phyloP scores from a whole-genome alignment of 2,113 vertebrate species.

The Crypturellus undulatus region DNA sequence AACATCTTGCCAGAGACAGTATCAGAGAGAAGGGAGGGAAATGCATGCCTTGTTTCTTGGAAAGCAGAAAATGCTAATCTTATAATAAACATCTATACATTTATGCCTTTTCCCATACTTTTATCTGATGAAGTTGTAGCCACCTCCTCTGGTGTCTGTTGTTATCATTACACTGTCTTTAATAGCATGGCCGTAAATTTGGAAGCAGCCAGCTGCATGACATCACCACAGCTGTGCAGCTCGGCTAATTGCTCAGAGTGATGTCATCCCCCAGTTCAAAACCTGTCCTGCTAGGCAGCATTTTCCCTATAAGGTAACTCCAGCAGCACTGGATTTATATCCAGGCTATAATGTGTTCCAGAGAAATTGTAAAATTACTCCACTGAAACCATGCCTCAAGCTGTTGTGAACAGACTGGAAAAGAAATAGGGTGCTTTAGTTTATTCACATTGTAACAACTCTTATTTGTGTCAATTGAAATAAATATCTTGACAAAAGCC shows the following conservation, averaged over 20 bases:
- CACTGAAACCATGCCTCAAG: not conserved
- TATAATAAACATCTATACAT: not conserved
- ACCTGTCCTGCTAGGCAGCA: not conserved
- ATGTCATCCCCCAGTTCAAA: not conserved
- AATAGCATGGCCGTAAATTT: not conserved
- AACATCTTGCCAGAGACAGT: not conserved
- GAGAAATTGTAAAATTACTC: not conserved
- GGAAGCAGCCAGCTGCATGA: not conserved
- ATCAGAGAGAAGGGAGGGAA: not conserved
- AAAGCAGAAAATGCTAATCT: not conserved
- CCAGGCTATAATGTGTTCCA: not conserved
- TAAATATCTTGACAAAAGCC: not conserved
- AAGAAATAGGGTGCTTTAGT: not conserved
- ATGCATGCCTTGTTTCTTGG: not conserved
- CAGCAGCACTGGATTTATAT: not conserved
- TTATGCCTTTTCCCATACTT: not conserved
- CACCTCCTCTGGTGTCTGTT: not conserved
- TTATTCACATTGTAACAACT: not conserved
- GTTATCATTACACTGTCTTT: not conserved
- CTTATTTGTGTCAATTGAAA: not conserved
- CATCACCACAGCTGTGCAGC: constrained; percentile 24
- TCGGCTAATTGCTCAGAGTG: not conserved
- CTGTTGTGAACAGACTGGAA: not conserved
- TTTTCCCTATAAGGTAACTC: not conserved
- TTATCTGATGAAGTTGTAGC: not conserved